phyloP scores from a whole-genome alignment of 2,888 invertebrate species.

The Scaptomyza polygonia region DNA sequence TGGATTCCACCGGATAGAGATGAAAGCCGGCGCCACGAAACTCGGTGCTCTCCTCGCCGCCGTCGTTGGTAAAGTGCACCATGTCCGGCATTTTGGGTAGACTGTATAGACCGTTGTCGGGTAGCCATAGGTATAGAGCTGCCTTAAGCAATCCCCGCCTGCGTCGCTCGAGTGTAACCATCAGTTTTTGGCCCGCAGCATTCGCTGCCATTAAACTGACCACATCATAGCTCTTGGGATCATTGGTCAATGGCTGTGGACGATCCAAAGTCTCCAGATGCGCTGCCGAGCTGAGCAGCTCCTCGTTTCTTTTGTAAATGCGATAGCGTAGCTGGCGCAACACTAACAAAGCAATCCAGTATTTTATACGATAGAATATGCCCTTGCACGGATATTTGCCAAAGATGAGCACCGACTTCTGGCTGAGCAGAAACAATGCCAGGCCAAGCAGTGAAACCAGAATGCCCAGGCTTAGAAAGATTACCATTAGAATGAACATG shows the following conservation, averaged over 20 bases:
- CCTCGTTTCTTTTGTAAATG: slow-evolving; percentile 80
- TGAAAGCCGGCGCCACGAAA: slow-evolving; percentile 89
- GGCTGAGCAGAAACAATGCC: slow-evolving; percentile 67
- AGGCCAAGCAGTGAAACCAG: slow-evolving; percentile 56
- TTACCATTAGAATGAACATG: slow-evolving; percentile 57
- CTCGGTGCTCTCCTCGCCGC: slow-evolving; percentile 84
- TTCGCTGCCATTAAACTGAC: slow-evolving; percentile 90
- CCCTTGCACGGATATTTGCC: slow-evolving; percentile 86
- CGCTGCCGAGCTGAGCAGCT: slow-evolving; percentile 57
- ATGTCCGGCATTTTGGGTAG: slow-evolving; percentile 90
- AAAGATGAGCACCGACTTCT: slow-evolving; percentile 83
- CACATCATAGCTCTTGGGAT: slow-evolving; percentile 88
- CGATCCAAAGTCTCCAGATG: slow-evolving; percentile 85
- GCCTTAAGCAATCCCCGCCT: slow-evolving; percentile 88
- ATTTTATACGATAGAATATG: slow-evolving; percentile 86
- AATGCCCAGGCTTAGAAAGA: slow-evolving; percentile 53
- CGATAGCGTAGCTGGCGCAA: slow-evolving; percentile 83
- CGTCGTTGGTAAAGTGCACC: slow-evolving; percentile 85
- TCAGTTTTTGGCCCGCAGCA: slow-evolving; percentile 87
- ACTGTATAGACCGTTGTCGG: slow-evolving; percentile 89
- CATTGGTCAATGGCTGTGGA: slow-evolving; percentile 85
- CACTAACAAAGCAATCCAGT: slow-evolving; percentile 84
- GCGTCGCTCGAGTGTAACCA: slow-evolving; percentile 88
- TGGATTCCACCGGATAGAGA: slow-evolving; percentile 88
- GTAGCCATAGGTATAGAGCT: slow-evolving; percentile 88